These are phyloP conservation scores for Antigone vipio DNA, from an alignment of 2,113 vertebrate genomes.

Conservation along the genomic window DNA sequence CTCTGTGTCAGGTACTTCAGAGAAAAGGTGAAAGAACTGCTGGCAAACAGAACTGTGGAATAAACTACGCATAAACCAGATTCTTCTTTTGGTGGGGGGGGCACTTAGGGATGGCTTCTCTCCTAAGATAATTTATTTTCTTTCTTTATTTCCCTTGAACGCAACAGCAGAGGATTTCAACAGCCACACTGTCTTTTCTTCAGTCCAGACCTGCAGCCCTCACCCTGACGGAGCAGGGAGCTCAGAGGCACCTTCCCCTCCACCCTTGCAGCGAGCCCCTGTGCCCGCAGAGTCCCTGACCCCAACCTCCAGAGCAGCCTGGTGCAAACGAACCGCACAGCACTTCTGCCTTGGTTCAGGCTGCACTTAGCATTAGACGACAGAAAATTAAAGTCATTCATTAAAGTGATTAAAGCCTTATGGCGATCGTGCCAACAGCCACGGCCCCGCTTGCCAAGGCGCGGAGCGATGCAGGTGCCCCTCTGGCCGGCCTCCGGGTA, in stretches of 20 bases:
- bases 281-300: not conserved
- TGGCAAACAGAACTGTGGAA: not conserved
- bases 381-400: not conserved
- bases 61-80: not conserved
- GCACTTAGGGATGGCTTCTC: not conserved
- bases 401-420: not conserved
- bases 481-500: not conserved
- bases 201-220: not conserved
- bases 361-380: too few relatives aligned
- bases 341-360: not conserved
- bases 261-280: not conserved
- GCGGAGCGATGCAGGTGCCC: not conserved
- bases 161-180: accelerated
- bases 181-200: not conserved
- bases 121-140: not conserved
- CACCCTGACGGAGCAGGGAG: not conserved
- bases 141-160: not conserved
- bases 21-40: not conserved
- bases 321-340: accelerated
- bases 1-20: not conserved
- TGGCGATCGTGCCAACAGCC: too few relatives aligned
- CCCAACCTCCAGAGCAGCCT: not conserved
- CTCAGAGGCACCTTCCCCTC: not conserved
- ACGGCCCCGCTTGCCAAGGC: too few relatives aligned
- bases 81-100: not conserved